A percentile compares a stretch with the other conserved stretches of the same genome.
phyloP scores from a whole-genome alignment of 2,888 invertebrate species.

The Amphipoea oculea region DNA sequence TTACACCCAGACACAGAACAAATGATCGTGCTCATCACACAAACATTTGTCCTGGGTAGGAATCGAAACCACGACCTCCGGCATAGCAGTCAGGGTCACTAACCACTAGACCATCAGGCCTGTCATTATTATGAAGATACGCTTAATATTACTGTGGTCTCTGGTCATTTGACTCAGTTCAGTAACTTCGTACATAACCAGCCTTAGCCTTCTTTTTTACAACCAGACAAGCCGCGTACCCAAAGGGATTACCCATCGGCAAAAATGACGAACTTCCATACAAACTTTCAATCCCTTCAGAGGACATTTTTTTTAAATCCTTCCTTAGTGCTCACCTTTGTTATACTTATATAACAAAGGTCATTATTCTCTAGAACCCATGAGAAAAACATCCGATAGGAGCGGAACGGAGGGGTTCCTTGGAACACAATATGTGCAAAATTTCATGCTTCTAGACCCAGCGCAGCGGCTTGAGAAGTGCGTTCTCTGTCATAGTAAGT shows the following conservation, averaged over 20 bases:
- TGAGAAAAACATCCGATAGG: background rate
- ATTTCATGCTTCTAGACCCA: background rate
- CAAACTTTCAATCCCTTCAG: background rate
- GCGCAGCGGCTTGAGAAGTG: too few relatives aligned
- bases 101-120: too few relatives aligned
- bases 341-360: background rate
- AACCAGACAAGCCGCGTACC: background rate
- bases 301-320: background rate
- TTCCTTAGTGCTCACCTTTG: background rate
- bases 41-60: too few relatives aligned
- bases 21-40: too few relatives aligned
- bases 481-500: background rate
- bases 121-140: background rate
- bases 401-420: background rate
- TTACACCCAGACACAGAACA: too few relatives aligned
- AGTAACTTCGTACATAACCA: background rate
- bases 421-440: background rate
- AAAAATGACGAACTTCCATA: background rate
- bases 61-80: too few relatives aligned
- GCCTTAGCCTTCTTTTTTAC: background rate
- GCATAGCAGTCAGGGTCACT: too few relatives aligned
- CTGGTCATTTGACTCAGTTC: background rate
- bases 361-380: background rate
- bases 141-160: background rate
- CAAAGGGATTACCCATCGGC: background rate